phyloP scores from a whole-genome alignment of 2,888 invertebrate species.

The Clivina fossor region DNA sequence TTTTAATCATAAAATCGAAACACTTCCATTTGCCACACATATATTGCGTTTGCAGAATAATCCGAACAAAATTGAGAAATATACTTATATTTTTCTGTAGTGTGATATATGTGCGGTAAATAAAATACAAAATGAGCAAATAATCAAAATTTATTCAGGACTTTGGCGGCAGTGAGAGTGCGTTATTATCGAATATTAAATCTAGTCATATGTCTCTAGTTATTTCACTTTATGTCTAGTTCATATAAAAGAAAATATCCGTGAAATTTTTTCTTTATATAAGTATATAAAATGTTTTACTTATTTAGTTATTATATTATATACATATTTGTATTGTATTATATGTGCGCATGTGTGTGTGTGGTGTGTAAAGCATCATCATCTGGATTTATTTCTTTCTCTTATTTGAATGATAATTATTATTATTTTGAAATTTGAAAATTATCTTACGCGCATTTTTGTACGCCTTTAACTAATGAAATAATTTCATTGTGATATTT shows the following conservation, averaged over 20 bases:
- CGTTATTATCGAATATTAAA: neutral
- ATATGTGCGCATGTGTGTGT: neutral
- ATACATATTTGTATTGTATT: neutral
- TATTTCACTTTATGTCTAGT: neutral
- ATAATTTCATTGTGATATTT: too few relatives aligned
- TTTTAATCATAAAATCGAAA: too few relatives aligned
- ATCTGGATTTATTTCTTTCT: too few relatives aligned
- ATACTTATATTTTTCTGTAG: neutral
- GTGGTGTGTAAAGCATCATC: too few relatives aligned
- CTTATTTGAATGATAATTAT: too few relatives aligned
- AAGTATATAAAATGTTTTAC: neutral
- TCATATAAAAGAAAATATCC: neutral
- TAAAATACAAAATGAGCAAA: neutral
- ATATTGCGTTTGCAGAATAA: neutral
- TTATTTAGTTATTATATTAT: neutral
- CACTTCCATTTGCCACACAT: neutral
- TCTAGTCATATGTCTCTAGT: constrained; percentile 1
- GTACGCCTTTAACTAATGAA: too few relatives aligned
- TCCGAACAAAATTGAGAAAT: neutral
- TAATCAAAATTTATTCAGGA: neutral
- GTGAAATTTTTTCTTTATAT: neutral
- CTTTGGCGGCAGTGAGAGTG: neutral
- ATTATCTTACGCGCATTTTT: too few relatives aligned
- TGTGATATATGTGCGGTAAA: neutral
- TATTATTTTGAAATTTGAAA: too few relatives aligned